Evolutionary conservation across 2,113 vertebrate species (phyloP).

Genomic region (Raja brachyura): DNA sequence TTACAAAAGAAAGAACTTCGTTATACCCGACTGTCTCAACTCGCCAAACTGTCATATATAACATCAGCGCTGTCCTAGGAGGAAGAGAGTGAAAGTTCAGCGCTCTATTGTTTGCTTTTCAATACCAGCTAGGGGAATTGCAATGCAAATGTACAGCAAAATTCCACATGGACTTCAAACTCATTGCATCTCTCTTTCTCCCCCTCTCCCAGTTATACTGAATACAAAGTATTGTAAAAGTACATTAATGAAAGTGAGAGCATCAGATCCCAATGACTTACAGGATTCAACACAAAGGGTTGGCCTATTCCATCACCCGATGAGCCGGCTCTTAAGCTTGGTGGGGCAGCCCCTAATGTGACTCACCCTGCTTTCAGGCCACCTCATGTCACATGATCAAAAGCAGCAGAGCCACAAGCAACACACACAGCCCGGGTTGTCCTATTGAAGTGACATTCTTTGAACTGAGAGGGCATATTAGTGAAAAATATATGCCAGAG

Average conservation of each 20-base stretch:
- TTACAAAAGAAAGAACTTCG: too few relatives aligned
- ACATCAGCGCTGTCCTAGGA: neutral
- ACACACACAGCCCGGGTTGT: neutral
- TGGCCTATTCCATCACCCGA: neutral
- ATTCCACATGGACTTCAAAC: neutral
- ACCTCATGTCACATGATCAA: neutral
- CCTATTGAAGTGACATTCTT: neutral
- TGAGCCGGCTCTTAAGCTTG: neutral
- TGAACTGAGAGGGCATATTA: neutral
- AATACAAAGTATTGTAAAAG: neutral
- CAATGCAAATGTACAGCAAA: neutral
- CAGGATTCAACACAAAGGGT: neutral
- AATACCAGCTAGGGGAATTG: neutral
- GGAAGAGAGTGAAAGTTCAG: neutral
- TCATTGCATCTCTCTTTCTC: neutral
- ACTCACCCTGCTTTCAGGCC: neutral
- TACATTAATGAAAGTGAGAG: neutral
- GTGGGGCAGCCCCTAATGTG: neutral
- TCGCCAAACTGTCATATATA: neutral
- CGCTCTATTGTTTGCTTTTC: neutral
- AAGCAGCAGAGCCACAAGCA: neutral
- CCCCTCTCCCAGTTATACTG: neutral
- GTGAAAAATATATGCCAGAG: neutral
- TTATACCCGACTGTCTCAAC: too few relatives aligned
- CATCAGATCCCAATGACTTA: neutral